Evolutionary conservation across 2,113 vertebrate genomes (phyloP).

Genomic region (Actenoides lindsayi): DNA sequence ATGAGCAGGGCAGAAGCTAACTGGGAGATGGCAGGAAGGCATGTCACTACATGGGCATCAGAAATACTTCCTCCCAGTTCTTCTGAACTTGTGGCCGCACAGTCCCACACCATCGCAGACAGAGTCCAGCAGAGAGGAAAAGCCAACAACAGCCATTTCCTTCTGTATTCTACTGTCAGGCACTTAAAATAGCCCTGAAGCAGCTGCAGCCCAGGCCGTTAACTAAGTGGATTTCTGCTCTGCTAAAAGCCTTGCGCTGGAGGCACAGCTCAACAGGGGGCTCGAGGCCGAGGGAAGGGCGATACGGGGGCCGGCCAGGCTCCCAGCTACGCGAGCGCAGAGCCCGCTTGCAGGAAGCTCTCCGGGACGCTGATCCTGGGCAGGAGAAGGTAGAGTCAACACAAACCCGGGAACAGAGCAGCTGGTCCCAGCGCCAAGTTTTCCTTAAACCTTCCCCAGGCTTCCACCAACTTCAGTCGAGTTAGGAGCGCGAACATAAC

Average conservation of each 20-base stretch:
- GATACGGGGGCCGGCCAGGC: fast-evolving
- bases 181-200: constrained; percentile 29
- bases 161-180: neutral
- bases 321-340: neutral
- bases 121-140: neutral
- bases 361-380: neutral
- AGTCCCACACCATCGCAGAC: neutral
- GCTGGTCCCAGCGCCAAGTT: neutral
- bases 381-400: neutral
- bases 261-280: fast-evolving
- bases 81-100: neutral
- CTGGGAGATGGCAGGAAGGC: neutral
- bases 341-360: neutral
- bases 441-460: neutral
- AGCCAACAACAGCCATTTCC: neutral
- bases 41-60: fast-evolving
- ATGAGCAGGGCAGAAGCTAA: neutral
- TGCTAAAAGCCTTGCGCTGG: neutral
- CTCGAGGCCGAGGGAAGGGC: neutral
- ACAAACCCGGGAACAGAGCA: neutral
- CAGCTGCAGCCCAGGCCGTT: neutral
- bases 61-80: neutral
- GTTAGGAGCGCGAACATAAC: neutral
- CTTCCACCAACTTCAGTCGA: neutral
- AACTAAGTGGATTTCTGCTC: neutral